Conservation (phyloP, 2,797 vertebrate species). For the Melanotaenia trifasciata region DNA sequence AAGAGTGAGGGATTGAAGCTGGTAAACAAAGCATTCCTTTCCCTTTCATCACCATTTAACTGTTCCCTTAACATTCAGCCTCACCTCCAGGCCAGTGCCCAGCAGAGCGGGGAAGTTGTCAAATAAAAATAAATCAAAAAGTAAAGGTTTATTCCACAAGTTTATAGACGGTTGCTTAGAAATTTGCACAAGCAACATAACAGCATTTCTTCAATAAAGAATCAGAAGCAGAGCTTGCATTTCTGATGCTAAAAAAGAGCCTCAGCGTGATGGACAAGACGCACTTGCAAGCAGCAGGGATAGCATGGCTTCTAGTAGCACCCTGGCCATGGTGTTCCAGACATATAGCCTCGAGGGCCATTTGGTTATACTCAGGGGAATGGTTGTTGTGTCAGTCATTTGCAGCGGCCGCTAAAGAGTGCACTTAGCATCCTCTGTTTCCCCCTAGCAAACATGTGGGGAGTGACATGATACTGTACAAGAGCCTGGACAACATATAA, state of each 20-base stretch:
- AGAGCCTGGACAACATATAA: conserved; percentile 85
- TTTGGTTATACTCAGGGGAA: conserved; percentile 76
- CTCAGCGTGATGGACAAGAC: conserved; percentile 1
- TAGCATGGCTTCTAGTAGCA: conserved; percentile 34
- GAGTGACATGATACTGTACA: conserved; percentile 86
- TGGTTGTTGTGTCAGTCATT: conserved; percentile 80
- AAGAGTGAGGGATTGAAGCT: conserved; percentile 79
- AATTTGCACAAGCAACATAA: conserved; percentile 20
- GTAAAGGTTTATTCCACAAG: conserved; percentile 68
- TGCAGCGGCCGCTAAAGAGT: conserved; percentile 74
- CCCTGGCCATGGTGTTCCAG: conserved; percentile 55
- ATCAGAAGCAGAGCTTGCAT: conserved; percentile 26
- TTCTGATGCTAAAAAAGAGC: not conserved
- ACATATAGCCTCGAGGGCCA: conserved; percentile 69
- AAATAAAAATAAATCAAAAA: conserved; percentile 84
- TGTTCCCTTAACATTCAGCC: conserved; percentile 74
- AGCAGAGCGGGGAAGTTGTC: conserved; percentile 74
- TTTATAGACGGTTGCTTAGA: conserved; percentile 43
- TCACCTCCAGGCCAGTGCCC: conserved; percentile 78
- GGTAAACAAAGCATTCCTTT: conserved; percentile 86
- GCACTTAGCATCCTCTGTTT: conserved; percentile 82
- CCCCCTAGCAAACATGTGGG: conserved; percentile 80
- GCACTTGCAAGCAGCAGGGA: conserved; percentile 38
- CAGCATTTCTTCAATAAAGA: conserved; percentile 29
- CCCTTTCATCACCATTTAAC: conserved; percentile 83